Percentiles rank a stretch among this genome's conserved stretches.
phyloP scores from a whole-genome alignment of 2,113 vertebrate genomes.

The Axis porcinus region DNA sequence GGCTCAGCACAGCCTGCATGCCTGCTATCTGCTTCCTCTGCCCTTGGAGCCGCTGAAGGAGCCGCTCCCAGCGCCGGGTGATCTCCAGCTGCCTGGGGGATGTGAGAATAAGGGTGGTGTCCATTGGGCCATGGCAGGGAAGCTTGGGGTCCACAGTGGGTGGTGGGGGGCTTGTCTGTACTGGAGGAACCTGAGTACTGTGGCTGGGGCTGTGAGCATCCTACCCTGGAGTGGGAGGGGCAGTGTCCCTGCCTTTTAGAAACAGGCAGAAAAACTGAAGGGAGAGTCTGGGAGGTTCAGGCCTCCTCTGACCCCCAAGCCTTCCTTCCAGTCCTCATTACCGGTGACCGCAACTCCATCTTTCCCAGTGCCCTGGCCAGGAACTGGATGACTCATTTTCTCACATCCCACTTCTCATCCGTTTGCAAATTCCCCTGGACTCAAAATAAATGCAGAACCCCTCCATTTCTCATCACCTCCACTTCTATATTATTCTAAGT shows the following conservation, averaged over 20 bases:
- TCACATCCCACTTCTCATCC: neutral
- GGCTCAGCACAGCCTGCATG: conserved; percentile 77
- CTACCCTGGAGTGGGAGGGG: no score
- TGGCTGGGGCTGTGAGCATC: neutral
- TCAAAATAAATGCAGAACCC: neutral
- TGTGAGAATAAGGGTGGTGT: neutral
- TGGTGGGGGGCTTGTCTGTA: neutral
- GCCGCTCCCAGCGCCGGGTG: conserved; percentile 81
- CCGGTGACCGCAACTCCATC: neutral
- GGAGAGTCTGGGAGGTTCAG: neutral
- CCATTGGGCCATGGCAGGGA: neutral
- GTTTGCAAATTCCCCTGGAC: neutral
- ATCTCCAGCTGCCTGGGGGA: conserved; percentile 81
- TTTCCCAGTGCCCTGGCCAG: neutral
- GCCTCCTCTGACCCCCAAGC: no score
- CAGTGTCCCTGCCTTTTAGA: neutral
- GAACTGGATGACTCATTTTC: neutral
- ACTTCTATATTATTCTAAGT: neutral
- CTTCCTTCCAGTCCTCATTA: neutral
- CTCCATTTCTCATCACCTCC: neutral
- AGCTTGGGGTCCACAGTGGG: neutral
- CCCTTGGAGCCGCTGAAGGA: conserved; percentile 84
- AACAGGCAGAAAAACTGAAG: neutral
- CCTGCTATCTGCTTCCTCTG: conserved; percentile 75
- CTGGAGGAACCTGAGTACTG: neutral